phyloP scores from a whole-genome alignment of 1,140 invertebrate genomes.

The Bombus consobrinus region DNA sequence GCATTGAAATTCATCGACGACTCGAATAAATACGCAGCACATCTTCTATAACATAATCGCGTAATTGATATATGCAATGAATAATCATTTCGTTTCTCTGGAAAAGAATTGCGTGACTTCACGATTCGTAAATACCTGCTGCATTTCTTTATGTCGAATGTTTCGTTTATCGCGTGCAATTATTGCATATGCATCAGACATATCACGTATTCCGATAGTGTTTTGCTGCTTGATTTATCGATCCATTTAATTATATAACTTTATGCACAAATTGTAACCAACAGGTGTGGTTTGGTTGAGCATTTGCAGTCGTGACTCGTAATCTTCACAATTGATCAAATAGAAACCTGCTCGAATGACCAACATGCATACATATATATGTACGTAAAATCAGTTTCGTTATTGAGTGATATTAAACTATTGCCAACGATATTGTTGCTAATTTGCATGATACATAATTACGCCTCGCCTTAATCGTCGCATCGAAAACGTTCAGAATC shows the following conservation, averaged over 20 bases:
- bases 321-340: not conserved
- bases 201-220: not conserved
- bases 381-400: not conserved
- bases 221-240: not conserved
- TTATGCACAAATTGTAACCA: not conserved
- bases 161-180: not conserved
- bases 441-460: not conserved
- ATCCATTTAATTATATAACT: not conserved
- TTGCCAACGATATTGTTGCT: not conserved
- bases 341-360: not conserved
- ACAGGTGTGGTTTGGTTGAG: not conserved
- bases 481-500: not conserved
- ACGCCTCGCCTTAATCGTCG: not conserved
- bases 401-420: not conserved
- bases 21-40: not conserved
- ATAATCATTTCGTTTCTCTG: constrained; percentile 5
- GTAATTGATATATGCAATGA: constrained; percentile 9
- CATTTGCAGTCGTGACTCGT: not conserved
- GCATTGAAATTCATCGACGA: not conserved
- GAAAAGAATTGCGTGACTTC: not conserved
- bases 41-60: not conserved
- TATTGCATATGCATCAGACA: not conserved
- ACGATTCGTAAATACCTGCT: not conserved
- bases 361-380: not conserved
- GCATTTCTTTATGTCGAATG: not conserved